phyloP scores from a whole-genome alignment of 1,140 invertebrate genomes.

The Drosophila kepulauana region DNA sequence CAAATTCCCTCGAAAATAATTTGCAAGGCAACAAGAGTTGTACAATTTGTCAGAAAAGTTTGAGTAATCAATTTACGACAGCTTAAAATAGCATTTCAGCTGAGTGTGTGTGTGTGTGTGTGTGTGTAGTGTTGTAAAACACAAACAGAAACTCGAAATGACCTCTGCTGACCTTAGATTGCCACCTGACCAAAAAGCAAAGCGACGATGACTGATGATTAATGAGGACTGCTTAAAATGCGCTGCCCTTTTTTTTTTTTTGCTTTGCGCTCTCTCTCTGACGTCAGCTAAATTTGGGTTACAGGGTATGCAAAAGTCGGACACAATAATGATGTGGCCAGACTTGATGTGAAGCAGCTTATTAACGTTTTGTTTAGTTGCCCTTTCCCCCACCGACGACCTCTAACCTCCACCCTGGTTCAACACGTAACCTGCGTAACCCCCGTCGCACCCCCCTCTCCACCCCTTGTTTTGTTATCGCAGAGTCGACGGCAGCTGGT shows the following conservation, averaged over 20 bases:
- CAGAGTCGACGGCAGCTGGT: conserved; percentile 3
- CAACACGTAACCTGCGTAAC: background rate
- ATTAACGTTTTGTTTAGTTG: conserved; percentile 33
- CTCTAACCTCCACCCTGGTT: background rate
- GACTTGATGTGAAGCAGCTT: conserved; percentile 15
- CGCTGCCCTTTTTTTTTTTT: background rate
- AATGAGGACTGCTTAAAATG: background rate
- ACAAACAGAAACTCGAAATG: background rate
- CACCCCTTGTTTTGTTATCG: too few relatives aligned
- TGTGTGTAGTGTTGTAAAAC: background rate
- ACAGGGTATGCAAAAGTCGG: conserved; percentile 6
- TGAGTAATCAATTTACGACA: background rate
- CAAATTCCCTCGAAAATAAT: too few relatives aligned
- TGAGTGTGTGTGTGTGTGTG: background rate
- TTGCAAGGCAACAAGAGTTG: too few relatives aligned
- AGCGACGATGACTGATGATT: conserved; percentile 3
- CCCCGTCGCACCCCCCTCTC: background rate
- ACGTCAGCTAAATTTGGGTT: background rate
- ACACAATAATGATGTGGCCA: conserved; percentile 3
- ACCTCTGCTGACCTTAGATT: background rate
- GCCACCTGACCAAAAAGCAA: background rate
- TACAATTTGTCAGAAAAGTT: too few relatives aligned
- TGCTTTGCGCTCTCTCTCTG: background rate
- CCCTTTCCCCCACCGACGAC: background rate
- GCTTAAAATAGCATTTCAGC: background rate